Evolutionary conservation across 2,888 invertebrate species (phyloP).

Genomic region (Tenthredo livida): DNA sequence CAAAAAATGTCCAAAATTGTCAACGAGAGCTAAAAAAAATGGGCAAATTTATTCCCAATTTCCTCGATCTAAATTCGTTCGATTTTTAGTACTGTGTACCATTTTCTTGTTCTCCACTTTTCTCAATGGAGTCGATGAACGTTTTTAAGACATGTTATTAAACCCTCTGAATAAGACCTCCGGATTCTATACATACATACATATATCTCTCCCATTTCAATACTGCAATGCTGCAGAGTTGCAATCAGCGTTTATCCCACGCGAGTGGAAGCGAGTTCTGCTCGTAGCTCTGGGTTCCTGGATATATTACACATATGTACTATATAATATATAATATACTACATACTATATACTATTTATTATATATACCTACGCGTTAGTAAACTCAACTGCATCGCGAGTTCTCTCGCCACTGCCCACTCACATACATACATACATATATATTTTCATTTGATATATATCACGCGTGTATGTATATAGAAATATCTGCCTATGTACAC

Average conservation of each 20-base stretch:
- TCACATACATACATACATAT: neutral
- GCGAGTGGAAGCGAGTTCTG: neutral
- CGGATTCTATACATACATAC: no score
- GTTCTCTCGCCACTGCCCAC: neutral
- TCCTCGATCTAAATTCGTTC: no score
- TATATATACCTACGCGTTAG: neutral
- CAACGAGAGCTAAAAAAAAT: no score
- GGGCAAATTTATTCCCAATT: no score
- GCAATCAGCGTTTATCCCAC: conserved; percentile 3
- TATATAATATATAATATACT: neutral
- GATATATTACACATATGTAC: conserved; percentile 7
- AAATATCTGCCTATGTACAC: neutral
- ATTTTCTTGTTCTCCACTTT: no score
- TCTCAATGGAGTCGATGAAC: no score
- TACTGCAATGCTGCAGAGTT: neutral
- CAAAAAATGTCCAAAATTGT: no score
- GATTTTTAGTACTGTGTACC: no score
- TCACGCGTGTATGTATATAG: neutral
- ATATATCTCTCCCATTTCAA: no score
- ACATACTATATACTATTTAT: neutral
- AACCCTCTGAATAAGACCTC: no score
- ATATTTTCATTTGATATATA: neutral
- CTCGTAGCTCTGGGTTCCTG: neutral
- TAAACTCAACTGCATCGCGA: neutral
- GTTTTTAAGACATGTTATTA: no score